phyloP scores from a whole-genome alignment of 2,113 vertebrate genomes.

The Vulpes ferrilata region DNA sequence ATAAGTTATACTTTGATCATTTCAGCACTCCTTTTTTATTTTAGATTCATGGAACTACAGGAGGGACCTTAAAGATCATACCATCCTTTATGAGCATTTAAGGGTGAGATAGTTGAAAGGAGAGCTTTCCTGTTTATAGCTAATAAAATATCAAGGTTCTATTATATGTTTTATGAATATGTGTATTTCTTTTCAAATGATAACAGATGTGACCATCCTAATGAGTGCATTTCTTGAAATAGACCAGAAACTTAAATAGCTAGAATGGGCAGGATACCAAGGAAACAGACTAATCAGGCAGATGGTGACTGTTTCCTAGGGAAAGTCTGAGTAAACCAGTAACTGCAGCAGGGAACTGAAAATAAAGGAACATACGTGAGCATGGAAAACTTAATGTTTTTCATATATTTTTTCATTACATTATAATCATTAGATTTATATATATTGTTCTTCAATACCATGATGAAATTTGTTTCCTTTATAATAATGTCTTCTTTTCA shows the following conservation, averaged over 20 bases:
- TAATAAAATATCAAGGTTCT: conserved; percentile 73
- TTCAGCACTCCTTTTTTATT: conserved; percentile 39
- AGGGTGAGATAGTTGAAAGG: conserved; percentile 24
- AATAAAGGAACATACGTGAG: conserved; percentile 64
- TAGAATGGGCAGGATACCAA: conserved; percentile 75
- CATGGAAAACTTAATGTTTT: conserved; percentile 52
- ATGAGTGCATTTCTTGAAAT: conserved; percentile 73
- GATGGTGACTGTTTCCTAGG: conserved; percentile 81
- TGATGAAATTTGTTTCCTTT: conserved; percentile 54
- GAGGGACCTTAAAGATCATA: conserved; percentile 28
- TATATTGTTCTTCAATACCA: conserved; percentile 30
- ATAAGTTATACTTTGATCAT: background rate
- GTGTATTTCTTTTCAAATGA: conserved; percentile 64
- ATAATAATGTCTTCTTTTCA: conserved; percentile 28
- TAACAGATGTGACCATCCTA: conserved; percentile 75
- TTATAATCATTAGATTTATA: conserved; percentile 18
- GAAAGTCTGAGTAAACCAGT: conserved; percentile 75
- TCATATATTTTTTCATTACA: conserved; percentile 58
- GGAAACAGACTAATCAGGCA: conserved; percentile 81
- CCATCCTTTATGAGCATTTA: conserved; percentile 33
- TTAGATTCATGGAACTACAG: background rate
- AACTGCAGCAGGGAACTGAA: conserved; percentile 60
- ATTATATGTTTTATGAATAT: conserved; percentile 47
- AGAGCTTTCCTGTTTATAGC: conserved; percentile 4
- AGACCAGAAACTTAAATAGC: conserved; percentile 77